These are phyloP conservation scores for Cassiopea xamachana DNA, from an alignment of 30 jellyfish, hydroid and myxozoan genomes.

Conservation along the genomic window DNA sequence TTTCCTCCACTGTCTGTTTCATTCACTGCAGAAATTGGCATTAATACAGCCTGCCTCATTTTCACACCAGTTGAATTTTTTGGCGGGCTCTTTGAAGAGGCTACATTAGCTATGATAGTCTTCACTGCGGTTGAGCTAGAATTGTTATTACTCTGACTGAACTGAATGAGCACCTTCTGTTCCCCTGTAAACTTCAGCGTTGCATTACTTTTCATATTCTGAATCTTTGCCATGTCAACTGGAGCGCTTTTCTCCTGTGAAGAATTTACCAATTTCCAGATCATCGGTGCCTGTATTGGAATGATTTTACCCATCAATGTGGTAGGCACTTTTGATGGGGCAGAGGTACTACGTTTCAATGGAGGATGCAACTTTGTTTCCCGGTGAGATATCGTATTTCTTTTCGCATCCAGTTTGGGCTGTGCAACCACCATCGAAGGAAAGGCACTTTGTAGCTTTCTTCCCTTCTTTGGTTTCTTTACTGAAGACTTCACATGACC, in stretches of 20 bases:
- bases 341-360: slow-evolving; percentile 29
- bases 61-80: slow-evolving; percentile 60
- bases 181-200: slow-evolving; percentile 71
- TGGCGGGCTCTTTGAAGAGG: slow-evolving; percentile 53
- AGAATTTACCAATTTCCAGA: slow-evolving; percentile 71
- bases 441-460: neutral
- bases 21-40: slow-evolving; percentile 43
- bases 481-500: slow-evolving; percentile 41
- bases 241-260: slow-evolving; percentile 24
- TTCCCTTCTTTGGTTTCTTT: slow-evolving; percentile 26
- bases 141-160: slow-evolving; percentile 42
- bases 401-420: neutral
- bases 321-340: slow-evolving; percentile 28
- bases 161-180: slow-evolving; percentile 68
- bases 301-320: slow-evolving; percentile 57
- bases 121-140: slow-evolving; percentile 31
- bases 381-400: neutral
- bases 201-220: slow-evolving; percentile 63
- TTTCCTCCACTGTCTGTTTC: slow-evolving; percentile 13
- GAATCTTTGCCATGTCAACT: slow-evolving; percentile 29
- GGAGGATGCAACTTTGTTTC: slow-evolving; percentile 5
- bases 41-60: slow-evolving; percentile 61
- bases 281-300: slow-evolving; percentile 74
- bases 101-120: slow-evolving; percentile 67
- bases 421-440: slow-evolving; percentile 24